These are phyloP conservation scores for Micrasema longulum DNA, from an alignment of 1,140 invertebrate species.

Conservation along the genomic window DNA sequence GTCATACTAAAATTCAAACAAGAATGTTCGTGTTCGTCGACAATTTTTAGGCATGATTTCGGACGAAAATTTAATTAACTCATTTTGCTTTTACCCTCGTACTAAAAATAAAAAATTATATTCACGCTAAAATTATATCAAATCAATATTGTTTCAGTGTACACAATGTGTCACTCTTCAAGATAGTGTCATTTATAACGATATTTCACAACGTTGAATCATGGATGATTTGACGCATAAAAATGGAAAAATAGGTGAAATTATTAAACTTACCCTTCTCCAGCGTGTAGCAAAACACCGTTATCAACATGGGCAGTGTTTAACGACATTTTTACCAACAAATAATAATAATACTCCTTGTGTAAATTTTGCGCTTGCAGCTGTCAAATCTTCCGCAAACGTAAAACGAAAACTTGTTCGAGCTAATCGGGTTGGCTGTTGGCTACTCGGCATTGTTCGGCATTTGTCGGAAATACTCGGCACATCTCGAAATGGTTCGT, in stretches of 20 bases:
- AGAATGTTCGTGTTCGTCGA: too few relatives aligned
- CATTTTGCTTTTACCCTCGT: too few relatives aligned
- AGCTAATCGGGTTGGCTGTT: too few relatives aligned
- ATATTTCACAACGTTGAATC: conserved; percentile 10
- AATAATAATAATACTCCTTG: neutral
- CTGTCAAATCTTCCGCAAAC: conserved; percentile 16
- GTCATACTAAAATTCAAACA: too few relatives aligned
- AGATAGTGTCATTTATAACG: conserved; percentile 14
- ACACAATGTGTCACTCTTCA: too few relatives aligned
- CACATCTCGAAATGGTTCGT: too few relatives aligned
- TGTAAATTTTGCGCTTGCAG: neutral
- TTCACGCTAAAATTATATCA: neutral
- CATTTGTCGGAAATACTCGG: too few relatives aligned
- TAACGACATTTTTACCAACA: conserved; percentile 79
- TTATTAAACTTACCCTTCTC: conserved; percentile 83
- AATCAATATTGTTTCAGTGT: conserved; percentile 1
- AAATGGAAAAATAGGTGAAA: conserved; percentile 40
- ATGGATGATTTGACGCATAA: conserved; percentile 1
- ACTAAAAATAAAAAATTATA: neutral
- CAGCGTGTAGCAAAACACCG: conserved; percentile 90
- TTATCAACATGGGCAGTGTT: conserved; percentile 93
- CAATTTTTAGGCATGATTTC: neutral
- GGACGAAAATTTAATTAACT: neutral
- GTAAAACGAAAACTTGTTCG: too few relatives aligned
- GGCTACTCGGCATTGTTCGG: too few relatives aligned